A percentile compares a stretch with the other conserved stretches of the same genome.
phyloP scores from a whole-genome alignment of 2,888 invertebrate genomes.

The Drosophila phalerata region DNA sequence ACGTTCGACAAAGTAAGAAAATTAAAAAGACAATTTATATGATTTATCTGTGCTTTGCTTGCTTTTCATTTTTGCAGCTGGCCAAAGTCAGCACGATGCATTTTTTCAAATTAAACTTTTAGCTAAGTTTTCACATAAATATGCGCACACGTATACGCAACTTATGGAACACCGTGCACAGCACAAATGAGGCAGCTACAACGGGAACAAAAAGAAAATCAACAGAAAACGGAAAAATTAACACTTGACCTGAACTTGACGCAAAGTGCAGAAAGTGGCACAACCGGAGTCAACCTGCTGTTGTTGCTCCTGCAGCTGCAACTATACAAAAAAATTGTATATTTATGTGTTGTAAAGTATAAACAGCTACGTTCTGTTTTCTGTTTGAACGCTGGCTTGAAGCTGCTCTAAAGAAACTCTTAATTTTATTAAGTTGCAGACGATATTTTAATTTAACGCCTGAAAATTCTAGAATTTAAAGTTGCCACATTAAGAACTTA shows the following conservation, averaged over 20 bases:
- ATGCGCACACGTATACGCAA: conserved; percentile 39
- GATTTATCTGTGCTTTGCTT: conserved; percentile 39
- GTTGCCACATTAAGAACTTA: too few species aligned
- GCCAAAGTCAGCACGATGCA: conserved; percentile 31
- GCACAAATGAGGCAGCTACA: conserved; percentile 12
- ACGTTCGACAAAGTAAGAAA: conserved; percentile 16
- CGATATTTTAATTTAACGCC: too few species aligned
- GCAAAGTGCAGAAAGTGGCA: conserved; percentile 34
- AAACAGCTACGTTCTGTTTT: conserved; percentile 14
- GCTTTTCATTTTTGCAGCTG: background rate
- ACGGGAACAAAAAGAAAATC: conserved; percentile 10
- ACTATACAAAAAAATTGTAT: conserved; percentile 48
- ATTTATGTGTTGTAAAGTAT: conserved; percentile 52
- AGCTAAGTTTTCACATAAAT: conserved; percentile 63
- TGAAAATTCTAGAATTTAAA: too few species aligned
- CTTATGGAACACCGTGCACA: background rate
- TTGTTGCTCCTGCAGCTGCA: conserved; percentile 11
- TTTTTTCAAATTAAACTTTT: conserved; percentile 61
- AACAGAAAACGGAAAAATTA: conserved; percentile 37
- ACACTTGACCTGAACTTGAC: conserved; percentile 70
- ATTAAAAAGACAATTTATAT: conserved; percentile 51
- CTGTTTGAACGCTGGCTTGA: too few species aligned
- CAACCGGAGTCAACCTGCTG: conserved; percentile 14
- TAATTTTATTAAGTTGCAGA: too few species aligned
- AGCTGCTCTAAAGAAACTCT: too few species aligned